These are phyloP conservation scores for Tenebrosternarchus preto DNA, from an alignment of 2,113 vertebrate species.

Conservation along the genomic window DNA sequence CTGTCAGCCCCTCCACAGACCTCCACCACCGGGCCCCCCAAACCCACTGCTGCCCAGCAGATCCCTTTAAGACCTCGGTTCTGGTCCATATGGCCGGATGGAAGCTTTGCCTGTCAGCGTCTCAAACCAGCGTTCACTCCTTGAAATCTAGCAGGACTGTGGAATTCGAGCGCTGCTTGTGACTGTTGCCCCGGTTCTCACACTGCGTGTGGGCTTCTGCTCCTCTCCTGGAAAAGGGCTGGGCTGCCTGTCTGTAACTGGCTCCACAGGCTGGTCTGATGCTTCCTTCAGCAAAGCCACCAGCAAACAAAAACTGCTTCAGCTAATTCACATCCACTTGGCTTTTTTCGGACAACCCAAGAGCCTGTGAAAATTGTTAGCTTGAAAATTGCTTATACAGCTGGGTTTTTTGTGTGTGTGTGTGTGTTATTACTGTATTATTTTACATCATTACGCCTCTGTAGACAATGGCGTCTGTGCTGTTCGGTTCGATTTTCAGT, in stretches of 20 bases:
- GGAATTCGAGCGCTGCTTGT: slow-evolving; percentile 14
- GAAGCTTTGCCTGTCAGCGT: background rate
- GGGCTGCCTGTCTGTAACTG: background rate
- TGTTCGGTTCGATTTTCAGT: slow-evolving; percentile 24
- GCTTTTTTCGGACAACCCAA: background rate
- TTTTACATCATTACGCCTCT: slow-evolving; percentile 26
- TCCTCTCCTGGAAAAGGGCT: background rate
- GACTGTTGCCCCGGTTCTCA: background rate
- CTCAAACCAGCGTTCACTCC: background rate
- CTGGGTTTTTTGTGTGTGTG: background rate
- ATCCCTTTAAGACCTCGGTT: slow-evolving; percentile 31
- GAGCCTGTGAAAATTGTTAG: slow-evolving; percentile 22
- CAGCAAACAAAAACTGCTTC: slow-evolving; percentile 1
- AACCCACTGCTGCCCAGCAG: background rate
- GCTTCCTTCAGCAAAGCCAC: slow-evolving; percentile 4
- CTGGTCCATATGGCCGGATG: background rate
- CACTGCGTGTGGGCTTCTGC: background rate
- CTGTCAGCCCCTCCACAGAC: too few species aligned
- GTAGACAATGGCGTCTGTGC: slow-evolving; percentile 5
- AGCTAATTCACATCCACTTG: slow-evolving; percentile 21
- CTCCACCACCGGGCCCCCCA: background rate
- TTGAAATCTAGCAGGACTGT: slow-evolving; percentile 18
- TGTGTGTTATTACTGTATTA: slow-evolving; percentile 29
- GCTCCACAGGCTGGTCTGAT: background rate
- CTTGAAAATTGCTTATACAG: slow-evolving; percentile 18